phyloP scores from a whole-genome alignment of 2,888 invertebrate genomes.

The Hofmannophila pseudospretella region DNA sequence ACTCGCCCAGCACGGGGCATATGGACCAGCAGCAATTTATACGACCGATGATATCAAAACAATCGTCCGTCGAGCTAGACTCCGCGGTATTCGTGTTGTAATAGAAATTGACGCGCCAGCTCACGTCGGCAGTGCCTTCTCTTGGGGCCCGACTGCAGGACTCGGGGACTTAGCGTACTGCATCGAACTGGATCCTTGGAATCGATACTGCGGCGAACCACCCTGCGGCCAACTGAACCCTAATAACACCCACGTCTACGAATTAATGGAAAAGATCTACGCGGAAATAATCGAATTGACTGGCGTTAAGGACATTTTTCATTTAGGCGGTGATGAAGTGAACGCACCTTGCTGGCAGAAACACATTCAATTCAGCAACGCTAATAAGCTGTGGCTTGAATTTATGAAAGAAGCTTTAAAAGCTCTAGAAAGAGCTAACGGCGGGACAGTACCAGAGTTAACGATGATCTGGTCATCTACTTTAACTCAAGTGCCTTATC shows the following conservation, averaged over 20 bases:
- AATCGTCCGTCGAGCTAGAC: conserved; percentile 85
- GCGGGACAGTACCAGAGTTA: conserved; percentile 72
- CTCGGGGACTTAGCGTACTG: conserved; percentile 88
- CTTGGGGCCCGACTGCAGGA: conserved; percentile 87
- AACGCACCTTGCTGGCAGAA: conserved; percentile 88
- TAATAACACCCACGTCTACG: conserved; percentile 86
- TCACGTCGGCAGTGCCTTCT: conserved; percentile 92
- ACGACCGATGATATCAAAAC: conserved; percentile 83
- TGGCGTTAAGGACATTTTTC: conserved; percentile 87
- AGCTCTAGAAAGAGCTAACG: conserved; percentile 79
- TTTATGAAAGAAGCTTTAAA: conserved; percentile 82
- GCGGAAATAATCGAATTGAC: conserved; percentile 85
- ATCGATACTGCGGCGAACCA: conserved; percentile 87
- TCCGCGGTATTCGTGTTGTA: conserved; percentile 90
- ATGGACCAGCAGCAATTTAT: conserved; percentile 87
- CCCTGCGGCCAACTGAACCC: conserved; percentile 93
- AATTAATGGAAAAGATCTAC: conserved; percentile 85
- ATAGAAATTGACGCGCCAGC: conserved; percentile 95
- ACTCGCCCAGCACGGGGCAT: conserved; percentile 90
- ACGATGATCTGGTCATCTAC: conserved; percentile 87
- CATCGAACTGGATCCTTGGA: conserved; percentile 89
- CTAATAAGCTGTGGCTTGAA: conserved; percentile 87
- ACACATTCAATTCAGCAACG: conserved; percentile 84
- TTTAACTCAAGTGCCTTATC: conserved; percentile 84
- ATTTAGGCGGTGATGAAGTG: conserved; percentile 89